phyloP scores from a whole-genome alignment of 2,797 vertebrate species.

The Aeoliscus strigatus region DNA sequence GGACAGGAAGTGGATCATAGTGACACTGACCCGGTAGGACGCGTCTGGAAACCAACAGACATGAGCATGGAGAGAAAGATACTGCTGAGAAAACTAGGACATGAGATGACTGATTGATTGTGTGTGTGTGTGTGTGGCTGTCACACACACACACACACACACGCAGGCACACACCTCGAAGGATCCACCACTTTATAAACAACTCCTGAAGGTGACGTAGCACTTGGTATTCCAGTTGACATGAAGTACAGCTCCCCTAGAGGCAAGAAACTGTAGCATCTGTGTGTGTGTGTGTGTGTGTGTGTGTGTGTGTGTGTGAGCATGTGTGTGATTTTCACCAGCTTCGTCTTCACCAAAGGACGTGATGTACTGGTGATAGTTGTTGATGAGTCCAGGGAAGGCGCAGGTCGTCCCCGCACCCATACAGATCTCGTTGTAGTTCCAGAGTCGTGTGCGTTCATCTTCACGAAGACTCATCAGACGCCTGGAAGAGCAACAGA shows the following conservation, averaged over 20 bases:
- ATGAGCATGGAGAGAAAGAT: constrained; percentile 7
- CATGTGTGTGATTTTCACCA: constrained; percentile 79
- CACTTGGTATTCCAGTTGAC: constrained; percentile 86
- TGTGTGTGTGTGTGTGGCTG: constrained; percentile 20
- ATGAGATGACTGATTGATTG: constrained; percentile 14
- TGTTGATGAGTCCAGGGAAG: constrained; percentile 92
- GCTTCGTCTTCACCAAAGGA: constrained; percentile 95
- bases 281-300: background rate
- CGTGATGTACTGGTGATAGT: constrained; percentile 90
- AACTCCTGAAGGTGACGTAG: constrained; percentile 80
- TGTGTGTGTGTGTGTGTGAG: background rate
- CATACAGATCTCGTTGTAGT: constrained; percentile 91
- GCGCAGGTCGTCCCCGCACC: constrained; percentile 84
- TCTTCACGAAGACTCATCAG: constrained; percentile 91
- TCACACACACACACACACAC: no score
- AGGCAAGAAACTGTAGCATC: no score
- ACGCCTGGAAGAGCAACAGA: constrained; percentile 67
- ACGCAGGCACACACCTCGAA: constrained; percentile 77
- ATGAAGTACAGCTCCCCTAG: constrained; percentile 94
- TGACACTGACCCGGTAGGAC: constrained; percentile 86
- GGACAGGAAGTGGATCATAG: constrained; percentile 78
- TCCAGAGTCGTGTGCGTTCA: constrained; percentile 73
- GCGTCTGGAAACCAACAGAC: constrained; percentile 75
- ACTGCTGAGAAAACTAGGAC: background rate
- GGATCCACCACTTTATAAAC: constrained; percentile 92